Conservation (phyloP, 1,140 invertebrate genomes). For the Halictus rubicundus region DNA sequence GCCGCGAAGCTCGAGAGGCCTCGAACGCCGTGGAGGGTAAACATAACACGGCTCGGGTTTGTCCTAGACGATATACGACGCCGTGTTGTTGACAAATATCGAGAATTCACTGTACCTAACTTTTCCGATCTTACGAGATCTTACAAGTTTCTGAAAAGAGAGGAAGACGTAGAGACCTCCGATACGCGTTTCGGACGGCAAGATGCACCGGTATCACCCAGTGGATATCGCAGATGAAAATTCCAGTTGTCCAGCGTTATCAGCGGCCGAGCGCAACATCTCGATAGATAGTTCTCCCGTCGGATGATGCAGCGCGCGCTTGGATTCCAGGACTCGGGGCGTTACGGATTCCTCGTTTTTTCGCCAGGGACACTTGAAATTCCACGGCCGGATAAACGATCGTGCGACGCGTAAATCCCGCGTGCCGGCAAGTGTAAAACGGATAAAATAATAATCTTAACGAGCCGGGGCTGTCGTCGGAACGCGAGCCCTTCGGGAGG, state of each 20-base stretch:
- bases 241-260: conserved; percentile 33
- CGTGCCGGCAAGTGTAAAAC: neutral
- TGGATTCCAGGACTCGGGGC: conserved; percentile 44
- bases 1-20: too few relatives aligned
- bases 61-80: too few relatives aligned
- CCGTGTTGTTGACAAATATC: too few relatives aligned
- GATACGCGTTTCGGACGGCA: neutral
- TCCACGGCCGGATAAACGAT: conserved; percentile 16
- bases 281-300: conserved; percentile 4
- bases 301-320: conserved; percentile 15
- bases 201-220: neutral
- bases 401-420: neutral
- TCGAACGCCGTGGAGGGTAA: too few relatives aligned
- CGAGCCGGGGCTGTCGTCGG: neutral
- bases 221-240: too few relatives aligned
- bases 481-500: neutral
- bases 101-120: too few relatives aligned
- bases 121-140: too few relatives aligned
- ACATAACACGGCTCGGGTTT: too few relatives aligned
- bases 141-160: too few relatives aligned
- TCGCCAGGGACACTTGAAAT: neutral
- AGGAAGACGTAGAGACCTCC: too few relatives aligned
- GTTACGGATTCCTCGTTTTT: conserved; percentile 13
- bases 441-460: conserved; percentile 22
- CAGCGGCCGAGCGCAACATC: neutral